Conservation (phyloP, 2,113 vertebrate genomes). For the Gopherus flavomarginatus region DNA sequence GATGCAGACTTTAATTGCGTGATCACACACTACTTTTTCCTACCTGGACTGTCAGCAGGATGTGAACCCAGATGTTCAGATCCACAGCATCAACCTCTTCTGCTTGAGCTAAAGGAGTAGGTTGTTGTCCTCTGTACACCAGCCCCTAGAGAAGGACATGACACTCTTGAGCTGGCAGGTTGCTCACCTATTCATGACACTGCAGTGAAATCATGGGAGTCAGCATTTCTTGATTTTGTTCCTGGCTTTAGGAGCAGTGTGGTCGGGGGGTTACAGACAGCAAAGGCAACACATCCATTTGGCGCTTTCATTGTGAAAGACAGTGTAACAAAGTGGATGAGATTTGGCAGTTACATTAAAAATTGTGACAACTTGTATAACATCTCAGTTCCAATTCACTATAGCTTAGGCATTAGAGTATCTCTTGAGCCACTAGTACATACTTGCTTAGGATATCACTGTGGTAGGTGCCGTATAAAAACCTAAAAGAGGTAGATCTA, state of each 20-base stretch:
- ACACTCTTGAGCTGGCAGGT: background rate
- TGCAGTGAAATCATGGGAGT: background rate
- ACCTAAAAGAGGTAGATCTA: background rate
- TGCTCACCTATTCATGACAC: background rate
- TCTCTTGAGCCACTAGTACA: background rate
- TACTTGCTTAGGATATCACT: background rate
- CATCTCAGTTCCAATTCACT: too few relatives aligned
- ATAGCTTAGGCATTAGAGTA: background rate
- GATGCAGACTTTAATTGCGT: constrained; percentile 45
- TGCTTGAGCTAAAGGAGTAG: background rate
- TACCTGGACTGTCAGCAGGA: background rate
- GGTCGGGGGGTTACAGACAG: background rate
- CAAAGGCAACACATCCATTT: background rate
- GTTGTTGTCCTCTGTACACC: background rate
- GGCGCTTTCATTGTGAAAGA: background rate
- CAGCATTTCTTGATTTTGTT: background rate
- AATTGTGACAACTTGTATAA: background rate
- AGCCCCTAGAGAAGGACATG: background rate
- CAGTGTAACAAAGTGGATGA: background rate
- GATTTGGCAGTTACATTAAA: background rate
- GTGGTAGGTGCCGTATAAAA: background rate
- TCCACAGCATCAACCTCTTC: constrained; percentile 11
- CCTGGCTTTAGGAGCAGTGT: background rate
- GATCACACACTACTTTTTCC: constrained; percentile 10
- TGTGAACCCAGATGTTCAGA: constrained; percentile 2